Evolutionary conservation across 2,888 invertebrate genomes (phyloP), one percentile per base, ranked within the genome.

Genomic region (Rhimphoctona megacephalus): DNA sequence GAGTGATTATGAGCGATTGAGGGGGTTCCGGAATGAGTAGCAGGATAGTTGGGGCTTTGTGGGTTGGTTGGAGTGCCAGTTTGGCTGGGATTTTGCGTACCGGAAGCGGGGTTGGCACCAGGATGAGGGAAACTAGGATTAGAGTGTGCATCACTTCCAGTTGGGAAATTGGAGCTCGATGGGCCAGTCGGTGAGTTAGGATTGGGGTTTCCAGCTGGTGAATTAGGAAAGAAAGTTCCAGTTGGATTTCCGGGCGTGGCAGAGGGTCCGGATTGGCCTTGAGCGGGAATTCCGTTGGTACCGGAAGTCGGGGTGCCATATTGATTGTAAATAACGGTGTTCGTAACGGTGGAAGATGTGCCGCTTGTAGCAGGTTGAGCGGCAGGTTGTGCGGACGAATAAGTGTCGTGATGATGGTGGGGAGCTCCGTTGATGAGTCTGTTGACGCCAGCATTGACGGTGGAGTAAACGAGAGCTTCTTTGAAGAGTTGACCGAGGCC

Each of bases 381-480:
- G 7, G 43, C 64, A 43, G 76, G 66, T 30, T 33, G 72, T 7
- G 17, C 66, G 46, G 64, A 46, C 22, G 72, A 69, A 73, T 72
- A 72, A 80, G 66, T 79, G 36, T 84, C 78, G 80, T 89, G 82
- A 36, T 87, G 85, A 82, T 88, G 85, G 54, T 85, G 76, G 0
- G 85, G 81, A 11, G 88, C 83, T 49, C 91, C 91, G 72, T 92
- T 90, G 30, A 92, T 81, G 1, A 91, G 1, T n/a, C 91, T 89
- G n/a, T 91, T 91, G 61, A 92, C 90, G 11, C 88, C 91, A 11
- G 91, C 92, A 6, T 91, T 90, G 11, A 92, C 88, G 7, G 90
- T 88, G 1, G 92, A 92, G 61, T 88, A 90, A 0, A 92, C 89
- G 1, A 92, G 85, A 7, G 92, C 92, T 74, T 92, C 91, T 33